Conservation (phyloP, 92 coral and sea anemone species). For the Desmophyllum pertusum region DNA sequence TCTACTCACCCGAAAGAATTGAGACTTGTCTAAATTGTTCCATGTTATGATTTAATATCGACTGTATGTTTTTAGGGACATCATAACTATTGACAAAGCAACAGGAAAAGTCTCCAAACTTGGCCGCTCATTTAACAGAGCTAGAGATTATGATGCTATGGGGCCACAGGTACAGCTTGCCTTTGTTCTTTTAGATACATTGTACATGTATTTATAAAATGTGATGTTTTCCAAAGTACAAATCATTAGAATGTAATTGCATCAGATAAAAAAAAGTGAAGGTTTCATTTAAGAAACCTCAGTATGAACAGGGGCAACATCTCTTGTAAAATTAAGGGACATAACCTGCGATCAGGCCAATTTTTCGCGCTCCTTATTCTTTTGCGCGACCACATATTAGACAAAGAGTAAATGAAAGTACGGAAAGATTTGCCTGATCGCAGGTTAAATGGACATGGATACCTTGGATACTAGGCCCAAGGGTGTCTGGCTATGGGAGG, state of each 20-base stretch:
- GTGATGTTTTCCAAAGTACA: background rate
- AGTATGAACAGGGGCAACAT: background rate
- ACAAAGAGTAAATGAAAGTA: no score
- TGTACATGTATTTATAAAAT: background rate
- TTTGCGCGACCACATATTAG: no score
- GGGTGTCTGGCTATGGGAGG: background rate
- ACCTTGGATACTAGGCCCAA: background rate
- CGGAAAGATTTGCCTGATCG: no score
- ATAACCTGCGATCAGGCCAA: no score
- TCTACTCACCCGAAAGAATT: no score
- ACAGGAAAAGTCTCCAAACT: conserved; percentile 97
- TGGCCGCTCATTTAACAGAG: conserved; percentile 96
- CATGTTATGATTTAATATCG: background rate
- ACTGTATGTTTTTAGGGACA: conserved; percentile 65
- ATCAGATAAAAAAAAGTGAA: no score
- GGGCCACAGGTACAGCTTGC: conserved; percentile 85
- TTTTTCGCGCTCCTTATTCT: no score
- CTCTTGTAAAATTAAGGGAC: no score
- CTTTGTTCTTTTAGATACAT: background rate
- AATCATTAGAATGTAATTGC: no score
- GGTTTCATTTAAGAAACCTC: background rate
- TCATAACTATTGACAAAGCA: conserved; percentile 99
- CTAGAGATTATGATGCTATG: conserved; percentile 99
- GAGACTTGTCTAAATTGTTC: no score
- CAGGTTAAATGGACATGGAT: no score